Conservation (phyloP, 2,113 vertebrate genomes). For the Odocoileus virginianus region DNA sequence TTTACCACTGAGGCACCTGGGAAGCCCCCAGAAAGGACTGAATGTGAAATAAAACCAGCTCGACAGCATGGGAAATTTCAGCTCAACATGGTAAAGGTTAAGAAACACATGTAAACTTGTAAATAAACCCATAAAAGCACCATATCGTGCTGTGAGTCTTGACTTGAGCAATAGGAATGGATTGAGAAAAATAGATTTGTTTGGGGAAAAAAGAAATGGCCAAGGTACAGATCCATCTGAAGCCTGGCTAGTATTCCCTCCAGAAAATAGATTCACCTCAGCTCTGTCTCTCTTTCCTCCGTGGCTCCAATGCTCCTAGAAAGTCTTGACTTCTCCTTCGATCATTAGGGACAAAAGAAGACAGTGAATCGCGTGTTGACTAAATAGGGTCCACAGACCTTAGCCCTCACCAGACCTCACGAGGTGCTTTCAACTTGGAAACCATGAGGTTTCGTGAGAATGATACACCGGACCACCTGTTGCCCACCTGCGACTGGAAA, state of each 20-base stretch:
- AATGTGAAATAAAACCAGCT: background rate
- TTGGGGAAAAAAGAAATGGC: background rate
- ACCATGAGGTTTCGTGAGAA: background rate
- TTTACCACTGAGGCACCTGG: fast-evolving
- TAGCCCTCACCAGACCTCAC: background rate
- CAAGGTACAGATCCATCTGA: background rate
- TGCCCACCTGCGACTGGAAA: background rate
- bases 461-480: background rate
- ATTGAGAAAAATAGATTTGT: background rate
- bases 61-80: fast-evolving
- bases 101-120: background rate
- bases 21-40: background rate
- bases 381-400: background rate
- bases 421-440: background rate
- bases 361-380: fast-evolving
- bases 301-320: background rate
- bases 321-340: background rate
- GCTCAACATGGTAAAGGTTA: fast-evolving
- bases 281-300: too few species aligned
- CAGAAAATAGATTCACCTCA: background rate
- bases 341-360: background rate
- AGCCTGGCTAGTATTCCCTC: background rate
- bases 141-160: fast-evolving
- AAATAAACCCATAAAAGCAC: background rate
- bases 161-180: background rate